A percentile compares a stretch with the other conserved stretches of the same genome.
Conservation (phyloP, 1,140 invertebrate species). For the Doryteuthis pealeii region DNA sequence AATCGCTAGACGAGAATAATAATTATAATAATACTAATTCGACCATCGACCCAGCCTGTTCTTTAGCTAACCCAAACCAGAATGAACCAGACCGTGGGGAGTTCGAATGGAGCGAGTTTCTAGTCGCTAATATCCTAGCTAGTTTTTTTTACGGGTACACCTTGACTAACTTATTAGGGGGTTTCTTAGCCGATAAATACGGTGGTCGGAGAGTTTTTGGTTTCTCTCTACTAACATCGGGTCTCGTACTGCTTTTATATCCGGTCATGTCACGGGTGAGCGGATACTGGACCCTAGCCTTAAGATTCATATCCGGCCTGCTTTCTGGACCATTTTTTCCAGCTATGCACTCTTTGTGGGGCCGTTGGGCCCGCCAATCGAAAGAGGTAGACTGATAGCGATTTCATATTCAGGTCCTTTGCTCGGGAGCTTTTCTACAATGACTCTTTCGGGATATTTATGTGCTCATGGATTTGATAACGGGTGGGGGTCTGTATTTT, state of each 20-base stretch:
- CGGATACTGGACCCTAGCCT: conserved; percentile 12
- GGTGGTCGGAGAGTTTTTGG: conserved; percentile 40
- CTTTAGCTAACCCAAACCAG: not conserved
- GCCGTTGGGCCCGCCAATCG: not conserved
- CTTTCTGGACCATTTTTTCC: conserved; percentile 16
- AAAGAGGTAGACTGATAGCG: not conserved
- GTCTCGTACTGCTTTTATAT: not conserved
- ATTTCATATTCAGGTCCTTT: conserved; percentile 20
- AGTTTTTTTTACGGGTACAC: conserved; percentile 83
- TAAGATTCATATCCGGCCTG: conserved; percentile 9
- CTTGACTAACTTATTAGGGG: conserved; percentile 76
- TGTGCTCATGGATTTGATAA: conserved; percentile 45
- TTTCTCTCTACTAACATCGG: conserved; percentile 15
- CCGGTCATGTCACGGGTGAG: conserved; percentile 8
- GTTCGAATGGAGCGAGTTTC: conserved; percentile 78
- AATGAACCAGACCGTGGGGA: conserved; percentile 58
- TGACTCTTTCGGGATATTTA: conserved; percentile 43
- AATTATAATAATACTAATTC: not conserved
- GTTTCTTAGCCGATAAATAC: conserved; percentile 67
- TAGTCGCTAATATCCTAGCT: conserved; percentile 77
- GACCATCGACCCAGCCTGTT: not conserved
- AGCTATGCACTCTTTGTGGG: not conserved
- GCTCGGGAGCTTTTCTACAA: conserved; percentile 35
- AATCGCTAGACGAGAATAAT: not conserved
- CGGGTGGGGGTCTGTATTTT: conserved; percentile 51